A percentile compares a stretch with the other conserved stretches of the same genome.
These are phyloP conservation scores for Nyctereutes procyonoides DNA, from an alignment of 2,113 vertebrate species.

Conservation along the genomic window DNA sequence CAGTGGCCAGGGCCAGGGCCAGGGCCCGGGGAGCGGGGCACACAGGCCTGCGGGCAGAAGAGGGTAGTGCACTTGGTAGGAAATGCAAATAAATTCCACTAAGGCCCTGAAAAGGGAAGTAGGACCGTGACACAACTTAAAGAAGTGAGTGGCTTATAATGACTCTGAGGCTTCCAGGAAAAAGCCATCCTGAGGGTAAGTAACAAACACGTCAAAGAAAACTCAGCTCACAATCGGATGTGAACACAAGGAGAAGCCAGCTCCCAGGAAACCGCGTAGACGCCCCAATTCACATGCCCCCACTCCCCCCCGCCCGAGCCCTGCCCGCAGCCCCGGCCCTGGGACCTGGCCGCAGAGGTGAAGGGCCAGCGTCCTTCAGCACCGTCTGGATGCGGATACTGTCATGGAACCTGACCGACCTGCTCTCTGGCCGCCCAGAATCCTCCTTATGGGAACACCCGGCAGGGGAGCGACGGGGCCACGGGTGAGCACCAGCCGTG, in stretches of 20 bases:
- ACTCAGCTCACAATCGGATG: neutral
- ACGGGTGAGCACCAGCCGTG: no score
- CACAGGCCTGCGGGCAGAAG: neutral
- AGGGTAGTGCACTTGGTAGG: neutral
- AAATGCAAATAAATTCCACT: slow-evolving; percentile 69
- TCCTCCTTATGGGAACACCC: rapidly evolving
- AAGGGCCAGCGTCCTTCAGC: neutral
- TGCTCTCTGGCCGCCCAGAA: neutral
- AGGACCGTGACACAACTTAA: slow-evolving; percentile 26
- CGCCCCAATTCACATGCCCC: rapidly evolving
- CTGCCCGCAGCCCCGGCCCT: rapidly evolving
- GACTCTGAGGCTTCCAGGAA: slow-evolving; percentile 75
- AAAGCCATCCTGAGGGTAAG: slow-evolving; percentile 63
- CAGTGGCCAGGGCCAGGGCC: neutral
- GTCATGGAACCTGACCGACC: neutral
- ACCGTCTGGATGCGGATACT: neutral
- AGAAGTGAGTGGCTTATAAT: slow-evolving; percentile 57
- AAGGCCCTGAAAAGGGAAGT: slow-evolving; percentile 67
- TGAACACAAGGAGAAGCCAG: neutral
- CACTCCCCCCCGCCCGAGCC: rapidly evolving
- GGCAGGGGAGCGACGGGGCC: rapidly evolving
- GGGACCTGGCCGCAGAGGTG: neutral
- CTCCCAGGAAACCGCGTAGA: neutral
- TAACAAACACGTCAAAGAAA: slow-evolving; percentile 54
- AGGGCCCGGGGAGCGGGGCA: neutral